Evolutionary conservation across 2,888 invertebrate genomes (phyloP), one percentile per base, ranked within the genome.

Genomic region (Sussaba pulchella): DNA sequence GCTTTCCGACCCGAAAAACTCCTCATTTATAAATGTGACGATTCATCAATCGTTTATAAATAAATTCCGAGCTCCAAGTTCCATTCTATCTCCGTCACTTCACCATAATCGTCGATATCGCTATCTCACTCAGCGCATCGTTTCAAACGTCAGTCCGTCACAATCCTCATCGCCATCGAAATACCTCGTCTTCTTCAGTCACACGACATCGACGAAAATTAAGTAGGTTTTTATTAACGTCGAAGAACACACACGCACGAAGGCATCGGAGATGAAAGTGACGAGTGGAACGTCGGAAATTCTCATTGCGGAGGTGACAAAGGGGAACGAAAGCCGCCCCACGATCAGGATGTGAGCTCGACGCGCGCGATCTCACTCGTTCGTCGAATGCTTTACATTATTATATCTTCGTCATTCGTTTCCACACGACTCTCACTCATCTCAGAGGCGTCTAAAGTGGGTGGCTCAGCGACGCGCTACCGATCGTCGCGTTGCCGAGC

Each of bases 181-280:
- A 50, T 10, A 50, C 9, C 9, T 9, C 19, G 21, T 17, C 1
- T 1, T n/a, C 45, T 2, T 19, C 8, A 0, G 10, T 14, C 24
- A n/a, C 10, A 10, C 4, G 24, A 41, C 45, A 59, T 72, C 66
- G 39, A n/a, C 21, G 61, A 21, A 39, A 78, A 79, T 61, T 87
- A 86, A 89, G 88, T 89, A 87, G 85, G 85, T 87, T 89, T 88
- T 89, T 87, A 88, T 89, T 87, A 87, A 88, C 87, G 82, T 79
- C 84, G 52, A 43, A 75, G 39, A 31, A 57, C 43, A 52, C 31
- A 6, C 6, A 6, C 43, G 52, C 31, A 45, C 31, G 54, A 57
- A 36, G 31, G 43, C 50, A 52, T 59, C 78, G 69, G 76, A 83
- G 84, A 87, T 87, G 85, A 86, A 85, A 87, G 87, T 84, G 84